Percentiles rank a stretch among this genome's conserved stretches.
phyloP scores from a whole-genome alignment of 2,797 vertebrate species.

The Catharus ustulatus region DNA sequence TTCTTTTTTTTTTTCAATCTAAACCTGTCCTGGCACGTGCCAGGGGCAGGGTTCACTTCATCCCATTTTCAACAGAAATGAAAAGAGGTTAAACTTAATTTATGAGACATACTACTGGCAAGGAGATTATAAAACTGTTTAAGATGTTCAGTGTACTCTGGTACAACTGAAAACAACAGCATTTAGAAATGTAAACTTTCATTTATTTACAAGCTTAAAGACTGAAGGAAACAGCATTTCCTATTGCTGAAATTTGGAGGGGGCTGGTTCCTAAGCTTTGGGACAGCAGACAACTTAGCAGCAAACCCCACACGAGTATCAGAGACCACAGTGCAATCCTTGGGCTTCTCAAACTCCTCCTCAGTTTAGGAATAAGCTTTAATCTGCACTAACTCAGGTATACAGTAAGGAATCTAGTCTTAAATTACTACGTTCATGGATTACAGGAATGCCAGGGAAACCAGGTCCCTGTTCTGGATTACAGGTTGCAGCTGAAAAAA shows the following conservation, averaged over 20 bases:
- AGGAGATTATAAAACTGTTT: slow-evolving; percentile 48
- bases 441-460: slow-evolving; percentile 33
- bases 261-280: slow-evolving; percentile 68
- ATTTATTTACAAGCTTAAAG: slow-evolving; percentile 77
- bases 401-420: slow-evolving; percentile 28
- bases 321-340: slow-evolving; percentile 70
- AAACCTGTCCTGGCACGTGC: slow-evolving; percentile 39
- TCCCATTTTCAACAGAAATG: slow-evolving; percentile 38
- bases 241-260: slow-evolving; percentile 75
- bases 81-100: slow-evolving; percentile 29
- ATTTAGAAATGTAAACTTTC: slow-evolving; percentile 77
- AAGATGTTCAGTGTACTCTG: slow-evolving; percentile 65
- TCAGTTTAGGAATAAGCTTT: slow-evolving; percentile 57
- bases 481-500: slow-evolving; percentile 58
- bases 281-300: slow-evolving; percentile 61
- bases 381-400: slow-evolving; percentile 21
- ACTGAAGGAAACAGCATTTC: slow-evolving; percentile 72
- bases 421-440: neutral
- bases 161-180: slow-evolving; percentile 58
- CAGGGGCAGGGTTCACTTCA: slow-evolving; percentile 55
- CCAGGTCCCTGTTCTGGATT: slow-evolving; percentile 17
- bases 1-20: neutral
- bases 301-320: slow-evolving; percentile 53
- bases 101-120: neutral
- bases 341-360: slow-evolving; percentile 49